Conservation (phyloP, 2,113 vertebrate species). For the Machaerirhynchus nigripectus region DNA sequence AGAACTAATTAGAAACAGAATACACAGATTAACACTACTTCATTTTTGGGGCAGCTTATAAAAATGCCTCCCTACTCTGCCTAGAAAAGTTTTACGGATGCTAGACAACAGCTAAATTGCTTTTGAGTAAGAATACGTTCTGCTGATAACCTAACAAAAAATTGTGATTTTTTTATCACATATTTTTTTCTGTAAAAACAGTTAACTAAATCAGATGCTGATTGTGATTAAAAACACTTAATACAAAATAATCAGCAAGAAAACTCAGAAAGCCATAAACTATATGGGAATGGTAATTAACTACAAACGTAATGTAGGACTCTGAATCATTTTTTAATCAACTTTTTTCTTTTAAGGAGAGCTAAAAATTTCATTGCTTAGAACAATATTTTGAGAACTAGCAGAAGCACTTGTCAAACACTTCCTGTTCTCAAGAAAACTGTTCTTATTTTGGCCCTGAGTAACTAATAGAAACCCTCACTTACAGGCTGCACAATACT, state of each 20-base stretch:
- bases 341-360: not conserved
- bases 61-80: not conserved
- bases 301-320: fast-evolving
- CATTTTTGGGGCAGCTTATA: not conserved
- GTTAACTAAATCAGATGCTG: not conserved
- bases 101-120: not conserved
- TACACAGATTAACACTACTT: not conserved
- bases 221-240: not conserved
- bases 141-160: not conserved
- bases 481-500: not conserved
- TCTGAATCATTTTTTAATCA: not conserved
- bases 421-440: not conserved
- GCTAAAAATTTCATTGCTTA: not conserved
- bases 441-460: not conserved
- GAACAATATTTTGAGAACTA: not conserved
- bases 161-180: not conserved
- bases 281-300: not conserved
- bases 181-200: not conserved
- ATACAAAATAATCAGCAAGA: not conserved
- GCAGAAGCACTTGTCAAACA: not conserved
- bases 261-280: not conserved
- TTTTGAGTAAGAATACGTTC: not conserved
- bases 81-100: not conserved
- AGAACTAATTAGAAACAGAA: slow-evolving; percentile 41
- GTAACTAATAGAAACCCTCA: not conserved